Conservation (phyloP, 2,888 invertebrate genomes). For the Acleris emargana region DNA sequence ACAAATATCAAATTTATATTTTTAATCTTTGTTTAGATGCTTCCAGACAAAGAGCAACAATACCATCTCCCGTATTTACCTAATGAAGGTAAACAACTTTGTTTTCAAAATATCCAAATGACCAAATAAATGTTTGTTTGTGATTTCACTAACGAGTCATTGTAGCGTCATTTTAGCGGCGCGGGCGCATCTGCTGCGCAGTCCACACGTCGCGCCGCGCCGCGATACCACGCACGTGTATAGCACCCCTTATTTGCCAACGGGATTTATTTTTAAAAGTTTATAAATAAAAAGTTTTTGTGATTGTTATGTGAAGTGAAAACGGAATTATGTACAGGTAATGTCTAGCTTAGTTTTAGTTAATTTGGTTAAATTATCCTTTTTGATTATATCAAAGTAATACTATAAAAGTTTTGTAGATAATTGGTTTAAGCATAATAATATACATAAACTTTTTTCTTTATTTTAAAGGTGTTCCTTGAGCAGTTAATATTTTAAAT, state of each 20-base stretch:
- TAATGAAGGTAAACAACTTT: background rate
- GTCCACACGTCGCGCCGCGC: conserved; percentile 34
- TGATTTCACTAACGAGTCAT: conserved; percentile 9
- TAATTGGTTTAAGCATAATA: too few relatives aligned
- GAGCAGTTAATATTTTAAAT: too few relatives aligned
- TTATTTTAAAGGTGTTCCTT: too few relatives aligned
- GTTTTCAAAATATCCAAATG: background rate
- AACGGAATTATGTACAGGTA: conserved; percentile 15
- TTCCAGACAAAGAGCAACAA: background rate
- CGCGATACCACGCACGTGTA: conserved; percentile 41
- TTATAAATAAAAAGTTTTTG: conserved; percentile 1
- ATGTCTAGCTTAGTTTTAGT: background rate
- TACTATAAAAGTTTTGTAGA: too few relatives aligned
- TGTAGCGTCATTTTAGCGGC: conserved; percentile 45
- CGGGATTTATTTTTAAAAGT: conserved; percentile 14
- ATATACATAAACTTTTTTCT: too few relatives aligned
- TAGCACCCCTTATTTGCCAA: conserved; percentile 34
- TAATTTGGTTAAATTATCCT: too few relatives aligned
- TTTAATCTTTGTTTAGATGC: too few relatives aligned
- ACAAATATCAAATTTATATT: too few relatives aligned
- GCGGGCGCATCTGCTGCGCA: conserved; percentile 41
- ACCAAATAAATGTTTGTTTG: background rate
- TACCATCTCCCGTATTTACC: background rate
- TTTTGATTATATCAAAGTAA: too few relatives aligned
- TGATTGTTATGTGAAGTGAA: conserved; percentile 24